Evolutionary conservation across 2,113 vertebrate species (phyloP), one percentile per base, ranked within the genome.

Genomic region (Gambusia affinis): DNA sequence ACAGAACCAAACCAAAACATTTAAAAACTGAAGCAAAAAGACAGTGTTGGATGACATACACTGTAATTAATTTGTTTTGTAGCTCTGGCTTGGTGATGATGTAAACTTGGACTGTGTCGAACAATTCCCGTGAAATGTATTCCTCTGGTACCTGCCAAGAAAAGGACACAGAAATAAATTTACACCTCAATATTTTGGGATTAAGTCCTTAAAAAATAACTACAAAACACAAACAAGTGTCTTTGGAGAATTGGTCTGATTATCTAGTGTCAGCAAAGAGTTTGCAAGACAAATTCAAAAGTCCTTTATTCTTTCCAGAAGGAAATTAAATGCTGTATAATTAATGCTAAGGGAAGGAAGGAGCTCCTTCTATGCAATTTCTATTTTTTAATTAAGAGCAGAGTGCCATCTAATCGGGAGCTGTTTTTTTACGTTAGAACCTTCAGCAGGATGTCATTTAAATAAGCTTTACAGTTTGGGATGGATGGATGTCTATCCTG

Each of bases 41-140:
- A 10, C 22, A 60, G 51, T 1, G 19, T 54, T 64, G n/a, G n/a
- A 73, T 61, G 88, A 94, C 97, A 93, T 94, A 99, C 98, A 99
- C 97, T 31, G 98, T 99, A 88, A 99, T 99, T 28, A 99, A 94
- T 88, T 99, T 99, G 94, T 99, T 99, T 89, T 99, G 98, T 57
- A 99, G 94, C 81, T 99, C 98, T 15, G 97, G 97, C 87, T 99
- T 99, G 62, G 98, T 99, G 88, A 99, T 99, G 28, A 99, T 97
- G 24, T 99, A 99, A 70, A 99, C 98, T 73, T 99, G 98, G 71
- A 99, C 96, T 0, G 97, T 99, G 88, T 99, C 98, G 82, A 99
- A 99, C n/a, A 99, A 94, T 88, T 99, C 98, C 60, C 97, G 92
- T 1, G 97, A 99, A 83, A 99, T 99, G 91, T 98, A 99, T 33